These are phyloP conservation scores for Magallana ariakensis DNA, from an alignment of 1,140 invertebrate genomes.

Conservation along the genomic window DNA sequence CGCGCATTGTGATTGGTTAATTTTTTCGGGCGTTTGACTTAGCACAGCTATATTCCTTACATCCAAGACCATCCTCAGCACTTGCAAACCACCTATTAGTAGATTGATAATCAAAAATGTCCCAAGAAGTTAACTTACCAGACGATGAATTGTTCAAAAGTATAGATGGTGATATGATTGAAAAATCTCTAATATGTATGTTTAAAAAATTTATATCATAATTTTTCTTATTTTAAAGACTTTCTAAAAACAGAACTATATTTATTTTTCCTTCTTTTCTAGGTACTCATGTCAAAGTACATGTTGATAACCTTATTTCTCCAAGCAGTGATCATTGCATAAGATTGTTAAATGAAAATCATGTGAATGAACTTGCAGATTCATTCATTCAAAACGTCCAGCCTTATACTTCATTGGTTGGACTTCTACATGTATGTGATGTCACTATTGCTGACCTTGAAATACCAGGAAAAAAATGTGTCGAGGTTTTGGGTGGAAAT, in stretches of 20 bases:
- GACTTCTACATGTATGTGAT: background rate
- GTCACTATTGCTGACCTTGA: background rate
- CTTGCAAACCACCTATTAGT: no score
- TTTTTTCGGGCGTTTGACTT: background rate
- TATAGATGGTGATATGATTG: background rate
- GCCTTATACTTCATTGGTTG: background rate
- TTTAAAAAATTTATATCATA: background rate
- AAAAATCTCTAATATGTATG: background rate
- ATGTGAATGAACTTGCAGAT: background rate
- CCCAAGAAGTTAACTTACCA: background rate
- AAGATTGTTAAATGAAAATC: background rate
- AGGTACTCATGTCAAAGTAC: constrained; percentile 1
- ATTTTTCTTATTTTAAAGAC: background rate
- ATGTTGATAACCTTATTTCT: background rate
- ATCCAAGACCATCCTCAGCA: no score
- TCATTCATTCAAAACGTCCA: background rate
- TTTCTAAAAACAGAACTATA: background rate
- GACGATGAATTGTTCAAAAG: background rate
- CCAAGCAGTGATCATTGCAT: background rate
- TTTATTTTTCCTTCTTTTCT: background rate
- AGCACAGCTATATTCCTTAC: no score
- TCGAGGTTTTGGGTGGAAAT: background rate
- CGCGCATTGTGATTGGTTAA: background rate
- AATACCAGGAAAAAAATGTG: background rate
- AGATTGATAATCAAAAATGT: constrained; percentile 15